Evolutionary conservation across 37 sponge, comb jelly and placozoan species (phyloP).

Genomic region (Beroe forskalii): DNA sequence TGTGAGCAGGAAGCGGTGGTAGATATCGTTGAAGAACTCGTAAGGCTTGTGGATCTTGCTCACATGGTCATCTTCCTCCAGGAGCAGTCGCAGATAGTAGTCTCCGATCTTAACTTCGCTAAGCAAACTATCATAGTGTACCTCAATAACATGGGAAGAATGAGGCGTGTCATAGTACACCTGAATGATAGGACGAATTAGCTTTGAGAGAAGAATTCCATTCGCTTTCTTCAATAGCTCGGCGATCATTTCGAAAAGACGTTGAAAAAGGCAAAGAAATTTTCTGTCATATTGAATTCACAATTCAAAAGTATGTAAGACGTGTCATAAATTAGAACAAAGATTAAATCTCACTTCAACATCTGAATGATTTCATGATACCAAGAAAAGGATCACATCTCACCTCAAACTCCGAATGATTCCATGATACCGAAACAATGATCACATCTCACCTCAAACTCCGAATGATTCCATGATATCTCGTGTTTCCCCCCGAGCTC

Average conservation of each 20-base stretch:
- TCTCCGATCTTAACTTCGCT: constrained; percentile 97
- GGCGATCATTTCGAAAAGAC: too few species aligned
- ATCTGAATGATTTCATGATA: constrained; percentile 92
- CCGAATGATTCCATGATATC: constrained; percentile 92
- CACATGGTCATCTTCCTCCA: constrained; percentile 84
- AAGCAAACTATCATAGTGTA: constrained; percentile 89
- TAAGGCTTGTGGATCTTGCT: constrained; percentile 87
- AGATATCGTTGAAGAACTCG: constrained; percentile 99
- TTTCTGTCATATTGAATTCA: too few species aligned
- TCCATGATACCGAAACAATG: constrained; percentile 95
- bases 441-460: constrained; percentile 96
- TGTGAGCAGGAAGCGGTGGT: constrained; percentile 96
- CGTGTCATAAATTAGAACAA: too few species aligned
- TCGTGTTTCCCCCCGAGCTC: constrained; percentile 84
- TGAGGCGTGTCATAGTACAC: too few species aligned
- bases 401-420: constrained; percentile 95
- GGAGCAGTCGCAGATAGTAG: constrained; percentile 91
- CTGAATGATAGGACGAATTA: too few species aligned
- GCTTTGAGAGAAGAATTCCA: too few species aligned
- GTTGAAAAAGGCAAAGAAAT: too few species aligned
- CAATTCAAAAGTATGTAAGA: too few species aligned
- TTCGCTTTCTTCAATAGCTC: too few species aligned
- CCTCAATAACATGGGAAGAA: too few species aligned
- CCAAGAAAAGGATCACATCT: too few species aligned
- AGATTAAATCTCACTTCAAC: constrained; percentile 96